Base-by-base conservation (phyloP, 2,113 vertebrate species). In the Poeciliopsis retropinna region DNA sequence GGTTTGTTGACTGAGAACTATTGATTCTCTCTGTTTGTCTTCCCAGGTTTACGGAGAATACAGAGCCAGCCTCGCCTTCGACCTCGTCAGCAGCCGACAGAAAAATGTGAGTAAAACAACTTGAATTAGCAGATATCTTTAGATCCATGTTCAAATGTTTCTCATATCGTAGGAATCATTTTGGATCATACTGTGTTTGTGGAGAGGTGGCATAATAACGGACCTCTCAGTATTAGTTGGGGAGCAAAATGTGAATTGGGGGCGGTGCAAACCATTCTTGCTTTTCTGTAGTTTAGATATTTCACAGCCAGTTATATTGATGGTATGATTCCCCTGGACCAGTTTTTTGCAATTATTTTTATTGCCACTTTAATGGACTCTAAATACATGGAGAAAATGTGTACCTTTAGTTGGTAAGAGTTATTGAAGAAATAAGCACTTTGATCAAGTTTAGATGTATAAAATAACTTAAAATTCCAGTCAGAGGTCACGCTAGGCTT, bases 1-100 rank as follows among this genome's bases (percentile, higher is more conserved):
- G 22, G 29, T 65, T 74, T 60, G 8, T 10, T 57, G 7, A 3
- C 51, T 73, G 30, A 81, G 25, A 11, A 14, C 4, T 78, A 63
- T 34, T 44, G 60, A 62, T 51, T 47, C 74, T 2, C 32, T 77
- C 82, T 81, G 27, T 90, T 17, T 54, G 1, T 2, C 86, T 86
- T 66, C 54, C 1, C 89, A 99, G 98, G 98, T 99, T 30, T 99
- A 99, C 78, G 96, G 97, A 85, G 98, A 99, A 91, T 99, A 99
- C 88, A 95, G 97, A 94, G 97, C 98, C 71, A 99, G 98, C 85
- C 95, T 99, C 77, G 98, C 98, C 61, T 99, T 99, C 91, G 98
- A 99, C 91, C 95, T 99, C 64, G 98, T 99, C 91, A 99, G 98
- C 95, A 99, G 98, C 91, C 95, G 98, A 75, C 98, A 99, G 91